Conservation (phyloP, 2,113 vertebrate species). For the Eonycteris spelaea region DNA sequence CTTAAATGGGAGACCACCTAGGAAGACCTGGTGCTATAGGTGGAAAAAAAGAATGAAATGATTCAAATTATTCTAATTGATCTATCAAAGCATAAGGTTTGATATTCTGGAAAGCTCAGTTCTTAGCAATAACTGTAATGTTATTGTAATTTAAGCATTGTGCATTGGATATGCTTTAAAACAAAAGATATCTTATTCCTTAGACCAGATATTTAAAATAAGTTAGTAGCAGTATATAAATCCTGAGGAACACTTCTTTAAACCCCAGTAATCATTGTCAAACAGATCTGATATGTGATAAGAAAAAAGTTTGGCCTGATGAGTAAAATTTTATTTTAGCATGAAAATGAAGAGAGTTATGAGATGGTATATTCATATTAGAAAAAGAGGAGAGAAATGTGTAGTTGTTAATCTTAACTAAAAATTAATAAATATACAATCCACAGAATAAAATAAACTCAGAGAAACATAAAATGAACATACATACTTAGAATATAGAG, state of each 20-base stretch:
- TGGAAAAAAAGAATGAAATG: too few relatives aligned
- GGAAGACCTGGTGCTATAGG: too few relatives aligned
- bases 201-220: background rate
- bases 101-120: background rate
- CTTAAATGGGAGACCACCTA: too few relatives aligned
- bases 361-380: background rate
- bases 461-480: background rate
- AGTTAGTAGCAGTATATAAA: background rate
- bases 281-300: background rate
- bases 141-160: background rate
- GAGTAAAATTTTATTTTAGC: background rate
- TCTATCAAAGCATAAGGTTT: background rate
- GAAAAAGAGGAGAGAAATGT: background rate
- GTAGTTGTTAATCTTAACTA: background rate
- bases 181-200: background rate
- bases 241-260: background rate
- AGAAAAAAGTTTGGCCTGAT: background rate
- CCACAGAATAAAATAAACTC: background rate
- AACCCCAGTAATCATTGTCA: background rate
- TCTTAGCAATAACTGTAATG: background rate
- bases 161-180: background rate
- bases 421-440: background rate
- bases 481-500: background rate
- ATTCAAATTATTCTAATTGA: background rate
- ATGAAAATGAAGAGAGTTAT: background rate